A percentile compares a stretch with the other conserved stretches of the same genome.
Evolutionary conservation across 2,888 invertebrate genomes (phyloP).

Genomic region (Leucophenga montana): DNA sequence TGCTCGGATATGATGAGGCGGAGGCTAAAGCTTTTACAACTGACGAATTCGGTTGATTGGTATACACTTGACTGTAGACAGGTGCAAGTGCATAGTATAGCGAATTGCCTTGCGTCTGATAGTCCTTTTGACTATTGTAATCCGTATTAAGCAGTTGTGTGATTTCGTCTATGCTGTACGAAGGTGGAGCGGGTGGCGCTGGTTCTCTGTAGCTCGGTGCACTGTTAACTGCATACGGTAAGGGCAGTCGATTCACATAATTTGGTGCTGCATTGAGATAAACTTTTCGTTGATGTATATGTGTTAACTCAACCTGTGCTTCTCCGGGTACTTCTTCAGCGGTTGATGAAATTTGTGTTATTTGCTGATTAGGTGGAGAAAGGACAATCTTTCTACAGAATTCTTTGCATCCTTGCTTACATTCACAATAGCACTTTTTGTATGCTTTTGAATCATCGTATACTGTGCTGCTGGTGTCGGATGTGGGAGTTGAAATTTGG

Average conservation of each 20-base stretch:
- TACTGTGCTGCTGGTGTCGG: conserved; percentile 13
- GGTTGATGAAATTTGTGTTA: conserved; percentile 57
- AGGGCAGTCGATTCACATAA: neutral
- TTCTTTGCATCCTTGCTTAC: conserved; percentile 65
- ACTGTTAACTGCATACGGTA: conserved; percentile 49
- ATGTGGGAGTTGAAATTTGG: conserved; percentile 17
- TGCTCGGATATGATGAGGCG: conserved; percentile 20
- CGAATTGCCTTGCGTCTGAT: conserved; percentile 25
- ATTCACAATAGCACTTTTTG: conserved; percentile 66
- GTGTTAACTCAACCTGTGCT: conserved; percentile 58
- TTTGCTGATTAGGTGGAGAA: conserved; percentile 51
- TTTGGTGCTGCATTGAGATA: conserved; percentile 43
- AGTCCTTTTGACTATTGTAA: conserved; percentile 48
- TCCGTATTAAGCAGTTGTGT: conserved; percentile 52
- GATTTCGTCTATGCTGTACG: conserved; percentile 55
- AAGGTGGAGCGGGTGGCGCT: conserved; percentile 50
- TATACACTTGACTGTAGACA: neutral
- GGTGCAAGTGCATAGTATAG: conserved; percentile 19
- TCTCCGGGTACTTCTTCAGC: conserved; percentile 50
- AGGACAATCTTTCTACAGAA: conserved; percentile 62
- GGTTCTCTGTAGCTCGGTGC: conserved; percentile 32
- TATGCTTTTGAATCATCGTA: conserved; percentile 34
- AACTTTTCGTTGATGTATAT: conserved; percentile 55
- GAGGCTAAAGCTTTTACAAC: neutral
- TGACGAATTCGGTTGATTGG: neutral